These are phyloP conservation scores for Invenusta paracnida DNA, from an alignment of 2,888 invertebrate genomes.

Conservation along the genomic window DNA sequence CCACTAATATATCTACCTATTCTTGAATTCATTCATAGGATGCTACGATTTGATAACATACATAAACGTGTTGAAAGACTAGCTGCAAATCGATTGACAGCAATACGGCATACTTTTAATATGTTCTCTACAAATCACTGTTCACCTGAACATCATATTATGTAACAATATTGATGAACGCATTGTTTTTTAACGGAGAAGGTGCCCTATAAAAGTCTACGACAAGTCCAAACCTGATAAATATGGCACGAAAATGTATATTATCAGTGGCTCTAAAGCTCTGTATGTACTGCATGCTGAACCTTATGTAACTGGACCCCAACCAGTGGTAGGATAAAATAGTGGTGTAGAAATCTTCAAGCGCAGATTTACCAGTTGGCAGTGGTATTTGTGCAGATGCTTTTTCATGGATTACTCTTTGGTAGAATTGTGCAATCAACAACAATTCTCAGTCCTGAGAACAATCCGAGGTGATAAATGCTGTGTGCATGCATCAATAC, in stretches of 20 bases:
- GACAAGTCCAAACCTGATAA: not conserved
- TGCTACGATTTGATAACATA: not conserved
- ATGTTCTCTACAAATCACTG: not conserved
- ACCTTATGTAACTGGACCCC: not conserved
- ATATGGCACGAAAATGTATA: not conserved
- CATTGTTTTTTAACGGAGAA: not conserved
- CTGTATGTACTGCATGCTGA: not conserved
- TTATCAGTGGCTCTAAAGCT: not conserved
- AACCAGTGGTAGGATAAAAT: not conserved
- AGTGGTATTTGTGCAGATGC: not conserved
- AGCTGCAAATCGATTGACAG: not conserved
- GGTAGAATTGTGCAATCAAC: not conserved
- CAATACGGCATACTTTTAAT: not conserved
- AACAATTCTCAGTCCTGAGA: not conserved
- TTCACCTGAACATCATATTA: not conserved
- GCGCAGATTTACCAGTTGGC: not conserved
- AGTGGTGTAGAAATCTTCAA: not conserved
- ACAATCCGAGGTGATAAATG: not conserved
- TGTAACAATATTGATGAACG: not conserved
- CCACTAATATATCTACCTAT: too few relatives aligned
- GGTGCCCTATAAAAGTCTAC: not conserved
- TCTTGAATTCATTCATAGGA: not conserved
- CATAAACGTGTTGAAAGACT: not conserved
- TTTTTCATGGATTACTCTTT: not conserved
- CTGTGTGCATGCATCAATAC: not conserved